Conservation (phyloP, 2,888 invertebrate genomes). For the Amphipoea oculea region DNA sequence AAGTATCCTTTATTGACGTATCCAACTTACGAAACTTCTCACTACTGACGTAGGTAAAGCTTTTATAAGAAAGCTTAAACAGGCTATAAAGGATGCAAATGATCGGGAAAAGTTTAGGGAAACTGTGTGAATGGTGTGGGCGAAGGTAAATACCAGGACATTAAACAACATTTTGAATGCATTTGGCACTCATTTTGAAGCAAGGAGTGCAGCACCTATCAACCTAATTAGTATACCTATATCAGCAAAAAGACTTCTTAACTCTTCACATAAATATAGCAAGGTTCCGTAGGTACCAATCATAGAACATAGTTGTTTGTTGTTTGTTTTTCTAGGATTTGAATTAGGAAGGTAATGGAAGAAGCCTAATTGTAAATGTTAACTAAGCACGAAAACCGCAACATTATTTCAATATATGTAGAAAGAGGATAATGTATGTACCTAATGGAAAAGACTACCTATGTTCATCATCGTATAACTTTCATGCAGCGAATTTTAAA, state of each 20-base stretch:
- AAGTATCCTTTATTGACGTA: background rate
- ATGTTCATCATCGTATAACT: background rate
- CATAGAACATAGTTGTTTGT: background rate
- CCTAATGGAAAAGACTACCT: background rate
- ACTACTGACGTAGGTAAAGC: constrained; percentile 30
- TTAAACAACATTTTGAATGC: background rate
- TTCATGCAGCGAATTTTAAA: background rate
- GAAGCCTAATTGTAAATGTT: constrained; percentile 8
- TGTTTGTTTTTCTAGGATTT: constrained; percentile 3
- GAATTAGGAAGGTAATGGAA: background rate
- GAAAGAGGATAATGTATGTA: constrained; percentile 9
- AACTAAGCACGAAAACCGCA: background rate
- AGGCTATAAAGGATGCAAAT: constrained; percentile 18
- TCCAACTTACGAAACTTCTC: background rate
- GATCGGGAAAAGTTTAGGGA: constrained; percentile 6
- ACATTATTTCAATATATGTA: background rate
- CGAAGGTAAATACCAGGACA: background rate
- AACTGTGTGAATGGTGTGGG: constrained; percentile 10
- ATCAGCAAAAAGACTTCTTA: background rate
- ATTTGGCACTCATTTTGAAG: background rate
- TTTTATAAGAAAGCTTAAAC: constrained; percentile 5
- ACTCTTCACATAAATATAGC: background rate
- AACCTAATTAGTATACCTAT: background rate
- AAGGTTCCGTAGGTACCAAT: background rate
- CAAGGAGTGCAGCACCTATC: no score